Percentiles rank a stretch among this genome's conserved stretches.
Conservation (phyloP, 2,113 vertebrate genomes). For the Struthio camelus region DNA sequence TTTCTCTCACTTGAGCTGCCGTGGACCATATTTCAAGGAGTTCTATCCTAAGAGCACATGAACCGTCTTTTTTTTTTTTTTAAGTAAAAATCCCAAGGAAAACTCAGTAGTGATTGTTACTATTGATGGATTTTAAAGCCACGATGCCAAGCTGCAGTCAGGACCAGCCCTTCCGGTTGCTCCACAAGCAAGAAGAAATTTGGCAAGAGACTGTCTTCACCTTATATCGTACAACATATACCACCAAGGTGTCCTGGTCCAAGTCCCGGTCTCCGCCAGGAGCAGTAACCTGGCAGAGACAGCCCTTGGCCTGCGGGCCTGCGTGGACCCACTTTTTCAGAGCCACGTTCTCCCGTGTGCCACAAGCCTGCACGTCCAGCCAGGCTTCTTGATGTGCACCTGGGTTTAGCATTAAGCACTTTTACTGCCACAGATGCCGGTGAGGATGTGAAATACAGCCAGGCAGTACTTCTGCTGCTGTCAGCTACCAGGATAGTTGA, state of each 20-base stretch:
- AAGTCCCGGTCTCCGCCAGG: background rate
- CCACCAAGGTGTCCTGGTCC: background rate
- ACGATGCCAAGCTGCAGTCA: background rate
- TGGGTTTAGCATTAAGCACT: background rate
- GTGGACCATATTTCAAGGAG: background rate
- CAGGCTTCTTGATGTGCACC: too few relatives aligned
- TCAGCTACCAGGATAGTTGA: background rate
- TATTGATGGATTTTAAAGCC: background rate
- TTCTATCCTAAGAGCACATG: background rate
- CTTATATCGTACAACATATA: background rate
- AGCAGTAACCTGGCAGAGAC: background rate
- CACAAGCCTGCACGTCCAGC: rapidly evolving
- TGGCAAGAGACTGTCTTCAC: background rate
- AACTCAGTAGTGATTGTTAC: background rate
- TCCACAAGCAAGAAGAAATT: background rate
- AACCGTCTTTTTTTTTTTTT: too few relatives aligned
- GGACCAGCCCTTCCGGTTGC: background rate
- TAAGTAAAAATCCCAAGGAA: background rate
- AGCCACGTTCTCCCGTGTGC: rapidly evolving
- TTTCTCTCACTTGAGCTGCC: background rate
- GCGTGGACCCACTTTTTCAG: background rate
- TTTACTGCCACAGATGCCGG: background rate
- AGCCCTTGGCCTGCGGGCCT: background rate
- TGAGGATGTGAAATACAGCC: rapidly evolving
- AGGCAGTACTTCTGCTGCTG: background rate